Conservation (phyloP, 2,888 invertebrate genomes). For the Catocala fraxini region DNA sequence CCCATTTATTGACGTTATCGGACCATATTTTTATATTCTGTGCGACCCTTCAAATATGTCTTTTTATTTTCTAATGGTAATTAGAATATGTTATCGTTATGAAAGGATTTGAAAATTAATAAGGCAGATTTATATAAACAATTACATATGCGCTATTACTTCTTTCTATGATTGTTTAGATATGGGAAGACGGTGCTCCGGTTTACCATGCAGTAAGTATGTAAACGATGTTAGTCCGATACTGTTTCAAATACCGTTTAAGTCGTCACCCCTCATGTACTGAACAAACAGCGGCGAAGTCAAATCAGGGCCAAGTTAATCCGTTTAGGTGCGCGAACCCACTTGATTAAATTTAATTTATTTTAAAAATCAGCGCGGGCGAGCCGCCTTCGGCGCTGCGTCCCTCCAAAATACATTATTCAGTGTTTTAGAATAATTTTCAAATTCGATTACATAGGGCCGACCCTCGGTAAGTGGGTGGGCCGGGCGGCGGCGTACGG, state of each 20-base stretch:
- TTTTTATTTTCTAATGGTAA: too few relatives aligned
- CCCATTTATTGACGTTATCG: too few relatives aligned
- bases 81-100: too few relatives aligned
- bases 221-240: slow-evolving; percentile 67
- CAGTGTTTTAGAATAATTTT: slow-evolving; percentile 88
- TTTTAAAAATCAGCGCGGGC: slow-evolving; percentile 85
- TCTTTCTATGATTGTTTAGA: background rate
- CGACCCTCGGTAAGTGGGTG: slow-evolving; percentile 86
- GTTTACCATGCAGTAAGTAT: slow-evolving; percentile 3
- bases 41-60: too few relatives aligned
- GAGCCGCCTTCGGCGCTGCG: slow-evolving; percentile 79
- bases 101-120: too few relatives aligned
- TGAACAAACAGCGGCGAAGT: slow-evolving; percentile 81
- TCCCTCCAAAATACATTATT: slow-evolving; percentile 87
- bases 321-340: slow-evolving; percentile 87
- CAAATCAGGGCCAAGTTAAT: slow-evolving; percentile 87
- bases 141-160: background rate
- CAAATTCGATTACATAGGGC: slow-evolving; percentile 88
- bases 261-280: slow-evolving; percentile 77
- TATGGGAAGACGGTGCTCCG: background rate
- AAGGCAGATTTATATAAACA: too few relatives aligned
- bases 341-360: slow-evolving; percentile 88
- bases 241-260: slow-evolving; percentile 78
- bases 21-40: too few relatives aligned
- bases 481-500: slow-evolving; percentile 70